Evolutionary conservation across 1,140 invertebrate genomes (phyloP).

Genomic region (Olivierus martensii): DNA sequence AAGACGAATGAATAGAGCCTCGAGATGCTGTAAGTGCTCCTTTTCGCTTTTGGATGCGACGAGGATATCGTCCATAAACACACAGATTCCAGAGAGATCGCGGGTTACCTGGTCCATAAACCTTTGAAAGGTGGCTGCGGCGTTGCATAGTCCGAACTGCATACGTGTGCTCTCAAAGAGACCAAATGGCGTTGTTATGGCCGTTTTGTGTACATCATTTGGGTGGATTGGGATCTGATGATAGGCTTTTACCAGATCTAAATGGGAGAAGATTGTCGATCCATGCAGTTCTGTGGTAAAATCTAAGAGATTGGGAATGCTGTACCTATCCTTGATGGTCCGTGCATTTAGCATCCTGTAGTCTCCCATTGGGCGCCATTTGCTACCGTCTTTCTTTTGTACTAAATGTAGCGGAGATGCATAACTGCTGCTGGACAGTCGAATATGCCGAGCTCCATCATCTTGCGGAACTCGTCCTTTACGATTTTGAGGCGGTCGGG

Average conservation of each 20-base stretch:
- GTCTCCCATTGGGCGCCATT: constrained; percentile 21
- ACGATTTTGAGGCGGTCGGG: constrained; percentile 10
- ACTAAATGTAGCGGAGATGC: constrained; percentile 23
- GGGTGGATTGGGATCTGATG: constrained; percentile 16
- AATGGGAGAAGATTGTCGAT: constrained; percentile 10
- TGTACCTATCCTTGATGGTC: constrained; percentile 22
- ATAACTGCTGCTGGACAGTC: constrained; percentile 9
- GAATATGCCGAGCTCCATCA: constrained; percentile 11
- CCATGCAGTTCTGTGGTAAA: constrained; percentile 8
- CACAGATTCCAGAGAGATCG: constrained; percentile 22
- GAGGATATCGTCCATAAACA: constrained; percentile 40
- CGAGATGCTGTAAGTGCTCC: constrained; percentile 27
- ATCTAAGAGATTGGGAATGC: constrained; percentile 21
- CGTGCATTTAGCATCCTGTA: constrained; percentile 22
- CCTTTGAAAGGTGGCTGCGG: constrained; percentile 17
- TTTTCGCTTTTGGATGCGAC: constrained; percentile 26
- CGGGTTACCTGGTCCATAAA: constrained; percentile 12
- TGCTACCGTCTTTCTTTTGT: constrained; percentile 16
- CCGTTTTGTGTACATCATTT: constrained; percentile 16
- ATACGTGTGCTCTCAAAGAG: constrained; percentile 20
- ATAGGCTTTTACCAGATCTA: constrained; percentile 20
- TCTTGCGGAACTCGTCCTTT: constrained; percentile 10
- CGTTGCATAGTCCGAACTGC: constrained; percentile 24
- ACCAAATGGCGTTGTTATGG: constrained; percentile 22
- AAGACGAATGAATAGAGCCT: constrained; percentile 25